Percentiles rank a stretch among this genome's conserved stretches.
These are phyloP conservation scores for Conus betulinus DNA, from an alignment of 1,140 invertebrate genomes.

Conservation along the genomic window DNA sequence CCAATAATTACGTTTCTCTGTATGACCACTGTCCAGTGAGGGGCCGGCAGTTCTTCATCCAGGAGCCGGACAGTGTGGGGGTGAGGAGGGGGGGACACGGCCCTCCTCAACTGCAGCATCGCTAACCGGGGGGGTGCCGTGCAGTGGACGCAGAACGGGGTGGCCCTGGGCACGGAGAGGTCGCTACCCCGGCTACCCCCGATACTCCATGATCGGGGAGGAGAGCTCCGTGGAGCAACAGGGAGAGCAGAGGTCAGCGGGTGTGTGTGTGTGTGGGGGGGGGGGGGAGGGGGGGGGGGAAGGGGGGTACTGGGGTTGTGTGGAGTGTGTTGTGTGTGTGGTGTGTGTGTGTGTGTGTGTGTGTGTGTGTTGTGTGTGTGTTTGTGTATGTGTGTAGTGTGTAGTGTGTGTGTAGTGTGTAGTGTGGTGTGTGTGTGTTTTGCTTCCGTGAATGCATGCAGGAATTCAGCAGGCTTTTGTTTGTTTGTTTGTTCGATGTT, in stretches of 20 bases:
- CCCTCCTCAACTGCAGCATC: constrained; percentile 89
- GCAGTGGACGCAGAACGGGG: constrained; percentile 96
- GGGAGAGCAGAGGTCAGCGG: not conserved
- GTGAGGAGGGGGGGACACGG: constrained; percentile 64
- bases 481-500: too few species aligned
- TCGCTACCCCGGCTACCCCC: constrained; percentile 91
- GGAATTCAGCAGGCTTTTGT: too few species aligned
- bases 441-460: too few species aligned
- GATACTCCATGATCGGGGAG: constrained; percentile 95
- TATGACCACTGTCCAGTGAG: constrained; percentile 1
- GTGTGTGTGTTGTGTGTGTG: too few species aligned
- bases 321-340: too few species aligned
- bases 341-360: too few species aligned
- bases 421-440: too few species aligned
- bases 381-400: too few species aligned
- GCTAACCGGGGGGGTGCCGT: constrained; percentile 88
- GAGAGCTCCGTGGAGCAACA: constrained; percentile 76
- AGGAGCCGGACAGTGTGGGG: constrained; percentile 33
- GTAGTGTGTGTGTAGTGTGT: too few species aligned
- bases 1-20: not conserved
- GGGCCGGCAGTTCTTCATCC: constrained; percentile 41
- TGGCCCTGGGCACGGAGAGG: constrained; percentile 89
- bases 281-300: too few species aligned
- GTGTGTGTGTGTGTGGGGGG: too few species aligned
- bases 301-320: too few species aligned